Conservation (phyloP, 2,113 vertebrate genomes). For the Indri indri region DNA sequence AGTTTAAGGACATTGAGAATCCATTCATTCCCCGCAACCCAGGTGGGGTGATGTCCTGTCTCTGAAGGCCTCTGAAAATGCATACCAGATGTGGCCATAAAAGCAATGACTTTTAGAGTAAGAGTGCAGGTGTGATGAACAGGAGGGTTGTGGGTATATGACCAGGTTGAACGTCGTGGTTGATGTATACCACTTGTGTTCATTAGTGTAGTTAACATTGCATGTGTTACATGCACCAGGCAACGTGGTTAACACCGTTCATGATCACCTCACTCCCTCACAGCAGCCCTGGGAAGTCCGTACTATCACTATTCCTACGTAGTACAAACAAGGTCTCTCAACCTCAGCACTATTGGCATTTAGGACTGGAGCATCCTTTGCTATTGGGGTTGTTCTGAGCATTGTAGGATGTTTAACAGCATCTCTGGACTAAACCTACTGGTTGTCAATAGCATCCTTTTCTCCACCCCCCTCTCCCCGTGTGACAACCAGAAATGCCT, state of each 20-base stretch:
- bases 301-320: background rate
- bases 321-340: background rate
- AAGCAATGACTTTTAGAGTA: background rate
- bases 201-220: background rate
- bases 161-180: background rate
- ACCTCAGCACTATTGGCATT: background rate
- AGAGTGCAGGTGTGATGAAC: background rate
- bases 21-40: background rate
- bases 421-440: background rate
- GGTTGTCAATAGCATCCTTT: background rate
- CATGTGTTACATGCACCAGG: background rate
- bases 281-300: background rate
- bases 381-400: background rate
- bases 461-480: accelerated
- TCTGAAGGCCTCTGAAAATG: background rate
- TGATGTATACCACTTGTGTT: accelerated
- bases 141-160: too few species aligned
- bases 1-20: conserved; percentile 1
- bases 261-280: background rate
- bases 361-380: background rate
- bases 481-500: background rate
- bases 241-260: background rate
- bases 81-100: background rate
- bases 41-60: background rate
- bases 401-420: background rate